phyloP scores from a whole-genome alignment of 2,888 invertebrate species.

The Aspidiotus rigidus region DNA sequence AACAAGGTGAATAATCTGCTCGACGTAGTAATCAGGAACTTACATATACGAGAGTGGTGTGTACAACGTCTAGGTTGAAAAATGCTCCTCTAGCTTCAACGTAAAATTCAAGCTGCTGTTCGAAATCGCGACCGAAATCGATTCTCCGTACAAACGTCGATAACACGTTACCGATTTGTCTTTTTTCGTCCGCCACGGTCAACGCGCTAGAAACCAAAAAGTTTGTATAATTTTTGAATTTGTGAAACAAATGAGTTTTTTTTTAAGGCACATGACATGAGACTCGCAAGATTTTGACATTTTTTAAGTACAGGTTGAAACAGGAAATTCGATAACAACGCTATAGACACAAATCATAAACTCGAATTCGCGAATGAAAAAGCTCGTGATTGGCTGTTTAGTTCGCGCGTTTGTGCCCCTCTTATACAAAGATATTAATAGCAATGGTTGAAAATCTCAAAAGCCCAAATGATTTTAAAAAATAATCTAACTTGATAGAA shows the following conservation, averaged over 20 bases:
- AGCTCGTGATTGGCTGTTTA: no score
- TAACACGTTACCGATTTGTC: constrained; percentile 74
- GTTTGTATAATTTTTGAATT: background rate
- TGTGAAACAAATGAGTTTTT: background rate
- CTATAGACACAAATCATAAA: no score
- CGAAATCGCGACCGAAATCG: constrained; percentile 74
- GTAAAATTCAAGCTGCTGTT: constrained; percentile 85
- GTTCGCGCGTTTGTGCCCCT: no score
- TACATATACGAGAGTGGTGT: constrained; percentile 77
- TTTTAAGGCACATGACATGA: background rate
- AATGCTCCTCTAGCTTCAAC: constrained; percentile 85
- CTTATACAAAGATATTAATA: no score
- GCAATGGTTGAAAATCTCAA: no score
- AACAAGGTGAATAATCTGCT: background rate
- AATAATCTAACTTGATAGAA: constrained; percentile 67
- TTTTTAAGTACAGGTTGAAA: no score
- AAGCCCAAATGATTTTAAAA: no score
- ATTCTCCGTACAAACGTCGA: constrained; percentile 71
- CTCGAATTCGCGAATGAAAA: no score
- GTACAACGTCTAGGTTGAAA: constrained; percentile 79
- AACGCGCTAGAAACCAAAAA: constrained; percentile 55
- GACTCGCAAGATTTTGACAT: no score
- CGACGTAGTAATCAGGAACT: constrained; percentile 37
- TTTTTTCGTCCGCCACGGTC: constrained; percentile 84
- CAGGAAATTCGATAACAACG: no score